Evolutionary conservation across 53 echinoderm and acorn worm species (phyloP).

Genomic region (Echinarachnius parma): DNA sequence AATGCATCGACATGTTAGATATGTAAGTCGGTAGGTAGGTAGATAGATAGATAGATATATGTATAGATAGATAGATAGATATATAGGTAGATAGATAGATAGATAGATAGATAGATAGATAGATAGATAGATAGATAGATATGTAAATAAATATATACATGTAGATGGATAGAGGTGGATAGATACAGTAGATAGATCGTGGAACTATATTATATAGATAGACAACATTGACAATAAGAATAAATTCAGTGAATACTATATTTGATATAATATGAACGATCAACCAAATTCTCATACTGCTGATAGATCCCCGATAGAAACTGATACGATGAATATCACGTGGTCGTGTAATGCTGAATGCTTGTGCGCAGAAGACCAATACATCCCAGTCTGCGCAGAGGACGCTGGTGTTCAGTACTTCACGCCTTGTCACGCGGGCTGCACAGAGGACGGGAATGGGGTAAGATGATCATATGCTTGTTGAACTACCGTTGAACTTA

Average conservation of each 20-base stretch:
- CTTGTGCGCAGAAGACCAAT: constrained; percentile 36
- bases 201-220: no score
- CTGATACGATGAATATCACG: constrained; percentile 1
- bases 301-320: not conserved
- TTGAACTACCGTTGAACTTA: not conserved
- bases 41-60: no score
- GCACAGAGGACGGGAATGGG: constrained; percentile 36
- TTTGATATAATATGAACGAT: no score
- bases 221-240: no score
- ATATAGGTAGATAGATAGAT: not conserved
- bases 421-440: constrained; percentile 71
- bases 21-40: no score
- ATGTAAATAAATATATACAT: no score
- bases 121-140: no score
- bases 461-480: no score
- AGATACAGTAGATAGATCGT: no score
- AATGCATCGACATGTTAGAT: no score
- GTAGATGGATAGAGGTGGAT: no score
- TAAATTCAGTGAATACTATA: no score
- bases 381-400: constrained; percentile 54
- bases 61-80: not conserved
- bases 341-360: constrained; percentile 54
- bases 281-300: not conserved
- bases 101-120: not conserved
- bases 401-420: constrained; percentile 50